Base-by-base conservation (phyloP, 2,797 vertebrate species). In the Pygocentrus nattereri region DNA sequence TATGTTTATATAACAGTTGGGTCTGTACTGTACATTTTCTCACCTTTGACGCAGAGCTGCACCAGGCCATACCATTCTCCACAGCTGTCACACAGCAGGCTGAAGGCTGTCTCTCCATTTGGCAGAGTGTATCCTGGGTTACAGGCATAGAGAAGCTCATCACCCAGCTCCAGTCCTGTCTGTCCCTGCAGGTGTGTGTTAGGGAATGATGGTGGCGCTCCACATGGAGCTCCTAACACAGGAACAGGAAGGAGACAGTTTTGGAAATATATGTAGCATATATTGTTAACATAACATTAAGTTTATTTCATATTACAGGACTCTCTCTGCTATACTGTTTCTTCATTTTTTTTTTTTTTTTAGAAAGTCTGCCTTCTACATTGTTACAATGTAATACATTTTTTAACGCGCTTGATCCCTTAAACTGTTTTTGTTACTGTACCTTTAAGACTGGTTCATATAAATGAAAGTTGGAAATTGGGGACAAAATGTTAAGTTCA, bases 41-140 rank as follows among this genome's bases (percentile, higher is more conserved):
- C 89, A 98, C 97, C 97, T 97, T 93, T 96, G 78, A 96, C 89
- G 15, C 98, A 99, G 80, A 96, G 94, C 88, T 97, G 96, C 30
- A 96, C 97, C 52, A 96, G 90, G 47, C 97, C 98, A 0, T 97
- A 99, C 98, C 98, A 99, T 91, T 98, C 96, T 6, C 97, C 97
- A 0, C 97, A 99, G 90, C 96, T 97, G 93, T 98, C 94, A 0
- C 98, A 99, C 54, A 98, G 90, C 89, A 99, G 90, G 0, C 96
- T 97, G 92, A 98, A 98, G 0, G 95, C 95, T 0, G 84, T 90
- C 62, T 95, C 93, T 4, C 92, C 94, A 50, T 82, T 94, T 74
- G 96, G 93, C 82, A 96, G 94, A 75, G 88, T 5, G 0, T 96
- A 95, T 6, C 97, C 96, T 0, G 93, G 94, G 49, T 92, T 90